Evolutionary conservation across 2,888 invertebrate species (phyloP).

Genomic region (Ichneumoninae sp.): DNA sequence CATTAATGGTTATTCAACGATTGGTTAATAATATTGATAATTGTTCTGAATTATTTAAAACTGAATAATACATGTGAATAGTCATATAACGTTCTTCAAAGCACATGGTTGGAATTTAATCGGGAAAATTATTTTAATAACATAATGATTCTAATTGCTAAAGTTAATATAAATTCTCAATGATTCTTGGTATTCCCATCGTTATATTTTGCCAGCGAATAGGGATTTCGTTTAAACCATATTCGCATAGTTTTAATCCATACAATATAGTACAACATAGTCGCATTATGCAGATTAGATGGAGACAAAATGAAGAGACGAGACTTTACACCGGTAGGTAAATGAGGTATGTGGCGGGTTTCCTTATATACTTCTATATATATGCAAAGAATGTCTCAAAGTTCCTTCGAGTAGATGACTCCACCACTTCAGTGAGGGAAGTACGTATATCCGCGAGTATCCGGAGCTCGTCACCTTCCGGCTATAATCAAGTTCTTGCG

Average conservation of each 20-base stretch:
- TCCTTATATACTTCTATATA: background rate
- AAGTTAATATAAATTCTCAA: background rate
- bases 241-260: background rate
- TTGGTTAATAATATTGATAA: background rate
- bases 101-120: background rate
- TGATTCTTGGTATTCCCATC: background rate
- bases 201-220: background rate
- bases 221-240: background rate
- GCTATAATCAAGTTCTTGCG: conserved; percentile 61
- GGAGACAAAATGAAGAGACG: background rate
- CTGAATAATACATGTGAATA: background rate
- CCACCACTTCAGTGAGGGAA: conserved; percentile 8
- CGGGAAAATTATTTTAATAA: background rate
- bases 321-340: background rate
- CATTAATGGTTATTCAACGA: background rate
- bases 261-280: background rate
- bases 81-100: background rate
- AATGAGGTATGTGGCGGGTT: background rate
- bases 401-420: conserved; percentile 1
- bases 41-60: background rate
- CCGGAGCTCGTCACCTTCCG: conserved; percentile 36
- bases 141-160: background rate
- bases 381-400: conserved; percentile 28
- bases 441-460: conserved; percentile 27
- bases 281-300: background rate